Evolutionary conservation across 2,888 invertebrate genomes (phyloP).

Genomic region (Dynastes tityus): DNA sequence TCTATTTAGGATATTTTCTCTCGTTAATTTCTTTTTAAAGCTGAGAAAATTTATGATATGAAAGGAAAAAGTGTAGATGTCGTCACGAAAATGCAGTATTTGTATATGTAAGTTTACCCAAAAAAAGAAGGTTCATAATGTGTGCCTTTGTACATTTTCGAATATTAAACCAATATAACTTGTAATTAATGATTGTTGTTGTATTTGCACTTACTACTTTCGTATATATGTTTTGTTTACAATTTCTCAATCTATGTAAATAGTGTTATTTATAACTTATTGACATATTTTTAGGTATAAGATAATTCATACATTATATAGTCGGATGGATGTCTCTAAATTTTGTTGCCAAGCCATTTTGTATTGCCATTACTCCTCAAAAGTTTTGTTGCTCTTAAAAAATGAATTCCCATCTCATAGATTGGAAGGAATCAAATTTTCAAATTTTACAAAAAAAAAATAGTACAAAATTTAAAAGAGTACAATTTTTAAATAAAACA

Average conservation of each 20-base stretch:
- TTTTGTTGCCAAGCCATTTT: no score
- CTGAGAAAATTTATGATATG: no score
- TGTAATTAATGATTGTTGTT: not conserved
- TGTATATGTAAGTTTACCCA: not conserved
- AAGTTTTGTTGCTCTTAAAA: no score
- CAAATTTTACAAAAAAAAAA: no score
- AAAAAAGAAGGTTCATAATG: not conserved
- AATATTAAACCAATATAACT: not conserved
- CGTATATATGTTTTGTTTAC: not conserved
- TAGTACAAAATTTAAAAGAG: no score
- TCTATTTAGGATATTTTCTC: not conserved
- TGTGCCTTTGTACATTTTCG: slow-evolving; percentile 6
- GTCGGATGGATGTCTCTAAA: not conserved
- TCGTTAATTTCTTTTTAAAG: slow-evolving; percentile 2
- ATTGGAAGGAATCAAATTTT: no score
- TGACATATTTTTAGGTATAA: slow-evolving; percentile 2
- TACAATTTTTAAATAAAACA: no score
- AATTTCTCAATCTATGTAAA: slow-evolving; percentile 1
- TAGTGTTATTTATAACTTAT: slow-evolving; percentile 23
- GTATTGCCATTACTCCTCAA: no score
- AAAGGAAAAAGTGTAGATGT: not conserved
- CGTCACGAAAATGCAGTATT: slow-evolving; percentile 3
- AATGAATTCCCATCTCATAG: no score
- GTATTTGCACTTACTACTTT: not conserved
- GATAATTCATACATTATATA: slow-evolving; percentile 5